Base-by-base conservation (phyloP, 2,888 invertebrate species). In the Cryptophagus acutangulus region DNA sequence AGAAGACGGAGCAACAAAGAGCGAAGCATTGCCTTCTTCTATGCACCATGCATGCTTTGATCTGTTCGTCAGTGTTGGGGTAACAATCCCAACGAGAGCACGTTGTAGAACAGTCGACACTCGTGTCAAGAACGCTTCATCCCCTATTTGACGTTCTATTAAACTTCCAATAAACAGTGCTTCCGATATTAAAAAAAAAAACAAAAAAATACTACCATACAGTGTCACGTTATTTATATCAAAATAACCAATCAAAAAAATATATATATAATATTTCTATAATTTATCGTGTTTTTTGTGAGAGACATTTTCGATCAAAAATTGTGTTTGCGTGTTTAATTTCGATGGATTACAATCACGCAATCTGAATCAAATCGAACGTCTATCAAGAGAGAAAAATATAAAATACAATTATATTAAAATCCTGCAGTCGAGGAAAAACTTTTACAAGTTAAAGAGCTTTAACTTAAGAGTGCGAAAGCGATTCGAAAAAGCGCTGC, bases 31-130 rank as follows among this genome's bases (percentile, higher is more conserved):
- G 57, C 52, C 58, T 54, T 73, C 74, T 31, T 71, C 73, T 76
- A 77, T 76, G 76, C 76, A 76, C 75, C 73, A 70, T 71, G 75
- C 71, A 61, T 61, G 64, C 60, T 54, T 57, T 57, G 57, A 51
- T 36, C 48, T 45, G 41, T 53, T 51, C 54, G 59, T 59, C 58
- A 63, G 59, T 68, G 74, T 76, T 76, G 74, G 77, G 78, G 76
- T 75, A 70, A 71, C 69, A 55, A 59, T 62, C 63, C 73, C 72
- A 72, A 73, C 71, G 75, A 72, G 71, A 72, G 72, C 75, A 77
- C 76, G 76, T 70, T 60, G 40, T 44, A 35, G 38, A 38, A 41
- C 46, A 38, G 40, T 35, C 33, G 44, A 46, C 12, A 31, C 15
- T 31, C 31, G 31, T 31, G 31, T 31, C 16, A 15, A 18, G 10